Base-by-base conservation (phyloP, 2,113 vertebrate genomes). In the Sialia sialis region DNA sequence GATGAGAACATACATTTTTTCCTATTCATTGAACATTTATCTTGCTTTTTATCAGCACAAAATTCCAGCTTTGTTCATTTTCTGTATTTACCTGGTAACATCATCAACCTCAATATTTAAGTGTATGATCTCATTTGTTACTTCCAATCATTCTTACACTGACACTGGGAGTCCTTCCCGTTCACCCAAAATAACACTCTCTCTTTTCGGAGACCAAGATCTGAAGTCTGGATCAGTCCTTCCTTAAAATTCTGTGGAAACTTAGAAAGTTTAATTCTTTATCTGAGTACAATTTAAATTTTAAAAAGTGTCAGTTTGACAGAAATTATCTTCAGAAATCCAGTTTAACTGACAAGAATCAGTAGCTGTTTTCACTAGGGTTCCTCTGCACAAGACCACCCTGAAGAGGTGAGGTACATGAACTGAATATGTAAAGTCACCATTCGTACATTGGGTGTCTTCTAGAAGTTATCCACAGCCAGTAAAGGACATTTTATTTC, bases 101-200 rank as follows among this genome's bases (percentile, higher is more conserved):
- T 46, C 79, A 67, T n/a, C 21, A 59, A n/a, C 3, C 8, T 9
- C 14, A 64, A 11, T 60, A 68, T 75, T 79, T 72, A 74, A 68
- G 20, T 51, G 22, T 48, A 27, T 51, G 32, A 39, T 68, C 16
- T 72, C 16, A 59, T 16, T 91, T 38, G 5, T 34, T 84, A 34
- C 25, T 75, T 87, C 26, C 55, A 30, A 23, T 54, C 6, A 26
- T 75, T 74, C 38, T 56, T 75, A 60, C 6, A 39, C 22, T 69
- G 46, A 48, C 30, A 32, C 22, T 75, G 73, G 19, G n/a, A 70
- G 19, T 67, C 10, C 29, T 39, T 16, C 8, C 11, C 1, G 1
- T 2, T 2, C 11, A n/a, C 6, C 7, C 16, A 46, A 48, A 39
- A 48, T 16, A 17, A 18, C 6, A 3, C 2, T 5, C 4, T 49